Base-by-base conservation (phyloP, 2,113 vertebrate genomes). In the Orientallactaga bullata region DNA sequence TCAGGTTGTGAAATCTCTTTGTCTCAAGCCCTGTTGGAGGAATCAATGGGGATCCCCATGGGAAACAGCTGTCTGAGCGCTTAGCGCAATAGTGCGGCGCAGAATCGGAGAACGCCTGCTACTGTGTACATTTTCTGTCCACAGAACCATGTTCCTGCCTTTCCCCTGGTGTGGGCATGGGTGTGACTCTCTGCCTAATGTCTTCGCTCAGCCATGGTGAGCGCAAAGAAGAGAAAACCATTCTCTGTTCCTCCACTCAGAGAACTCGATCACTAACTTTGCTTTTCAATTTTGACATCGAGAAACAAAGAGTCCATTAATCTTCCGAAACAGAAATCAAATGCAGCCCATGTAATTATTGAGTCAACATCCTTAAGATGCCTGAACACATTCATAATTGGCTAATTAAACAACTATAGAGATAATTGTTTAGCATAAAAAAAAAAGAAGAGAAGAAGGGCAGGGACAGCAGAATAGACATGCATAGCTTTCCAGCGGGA, bases 391-490 rank as follows among this genome's bases (percentile, higher is more conserved):
- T 96, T 98, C 88, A 63, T 97, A 98, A 97, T 96, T 97, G 96
- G 83, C 95, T 98, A 95, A 98, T 98, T 98, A 97, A 98, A 86
- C 94, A 51, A 91, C 88, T 66, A 15, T 79, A 97, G 92, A 96
- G 97, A 85, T 72, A 76, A 94, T 97, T 95, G 95, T 97, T 97
- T 95, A 95, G 83, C 92, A 93, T 95, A 95, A 97, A 96, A 96
- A 95, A 47, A 47, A 8, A 47, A 39, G 0, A 95, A 0, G 71
- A 93, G 89, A 11, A 0, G 88, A 77, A 85, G 94, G 91, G 92
- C 93, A 85, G 93, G 63, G 73, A 47, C 26, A 30, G 82, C 96
- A 87, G 90, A 92, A 61, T 63, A 47, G 0, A 97, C 55, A 89
- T 35, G 47, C 13, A 0, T 24, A 76, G 58, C 92, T 93, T 96